Base-by-base conservation (phyloP, 2,888 invertebrate genomes). In the Leptopilina syphax region DNA sequence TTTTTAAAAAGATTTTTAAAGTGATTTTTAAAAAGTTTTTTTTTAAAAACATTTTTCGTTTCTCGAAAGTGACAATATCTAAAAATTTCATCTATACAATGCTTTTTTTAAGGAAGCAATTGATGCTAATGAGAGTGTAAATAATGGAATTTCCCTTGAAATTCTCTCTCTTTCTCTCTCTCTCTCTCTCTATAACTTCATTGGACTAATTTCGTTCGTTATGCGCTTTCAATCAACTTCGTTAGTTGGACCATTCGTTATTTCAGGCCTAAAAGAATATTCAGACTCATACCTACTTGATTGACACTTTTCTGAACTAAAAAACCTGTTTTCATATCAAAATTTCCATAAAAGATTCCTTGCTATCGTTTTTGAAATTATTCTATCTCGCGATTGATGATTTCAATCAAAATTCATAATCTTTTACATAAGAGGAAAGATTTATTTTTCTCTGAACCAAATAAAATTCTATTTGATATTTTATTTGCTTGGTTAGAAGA, bases 211-310 rank as follows among this genome's bases (percentile, higher is more conserved):
- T 73, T 73, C 34, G 73, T 73, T 73, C 73, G 57, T 57, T 73
- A 73, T 34, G 73, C 27, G 57, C 54, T 73, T 73, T 57, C 57
- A 73, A 34, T 73, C 57, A 34, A 73, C 57, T 73, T 73, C 57
- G 73, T 73, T 73, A 57, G 73, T 73, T 73, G 57, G n/a, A 34
- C 57, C 57, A 57, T n/a, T 73, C 57, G 73, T 73, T 70, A 70
- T 70, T 70, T 54, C 57, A 41, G 73, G 57, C 73, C 73, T 41
- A 34, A 63, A 63, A 63, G 73, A 73, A 57, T 73, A 57, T 73
- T 34, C n/a, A 73, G 70, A 70, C 18, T 73, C 54, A 73, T 44
- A 44, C 34, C 34, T 34, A 34, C 34, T 73, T 73, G 73, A 73
- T 73, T 73, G 57, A 54, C 57, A 57, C 57, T 57, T 73, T 13